Conservation (phyloP, 2,113 vertebrate species). For the Brienomyrus longianalis region DNA sequence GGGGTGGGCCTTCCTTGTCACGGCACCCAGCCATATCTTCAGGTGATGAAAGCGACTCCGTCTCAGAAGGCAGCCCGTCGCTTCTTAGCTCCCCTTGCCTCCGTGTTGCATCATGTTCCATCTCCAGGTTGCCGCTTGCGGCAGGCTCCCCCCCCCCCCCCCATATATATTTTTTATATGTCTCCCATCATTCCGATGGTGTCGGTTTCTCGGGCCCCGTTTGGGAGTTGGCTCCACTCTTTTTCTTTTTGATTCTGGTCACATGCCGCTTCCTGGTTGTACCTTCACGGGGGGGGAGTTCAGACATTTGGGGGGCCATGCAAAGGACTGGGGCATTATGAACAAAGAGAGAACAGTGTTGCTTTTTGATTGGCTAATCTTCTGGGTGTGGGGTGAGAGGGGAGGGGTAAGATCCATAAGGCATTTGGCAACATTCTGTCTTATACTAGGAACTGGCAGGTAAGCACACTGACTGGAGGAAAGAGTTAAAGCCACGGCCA, state of each 20-base stretch:
- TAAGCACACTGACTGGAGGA: no score
- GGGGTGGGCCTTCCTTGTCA: neutral
- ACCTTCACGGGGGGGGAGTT: neutral
- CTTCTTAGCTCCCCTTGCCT: neutral
- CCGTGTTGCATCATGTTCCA: conserved; percentile 1
- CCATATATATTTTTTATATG: neutral
- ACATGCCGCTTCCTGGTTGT: neutral
- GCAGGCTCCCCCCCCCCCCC: neutral
- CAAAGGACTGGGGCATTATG: neutral
- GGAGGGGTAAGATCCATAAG: neutral
- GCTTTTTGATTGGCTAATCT: neutral
- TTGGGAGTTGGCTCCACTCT: no score
- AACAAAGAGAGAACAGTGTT: neutral
- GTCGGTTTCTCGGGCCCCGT: neutral
- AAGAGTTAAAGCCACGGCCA: conserved; percentile 19
- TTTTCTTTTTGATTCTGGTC: neutral
- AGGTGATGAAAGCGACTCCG: neutral
- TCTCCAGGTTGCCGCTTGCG: neutral
- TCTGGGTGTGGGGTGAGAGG: neutral
- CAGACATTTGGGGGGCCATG: neutral
- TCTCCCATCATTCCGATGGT: neutral
- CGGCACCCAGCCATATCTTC: neutral
- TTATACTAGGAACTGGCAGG: no score
- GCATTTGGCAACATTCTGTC: neutral
- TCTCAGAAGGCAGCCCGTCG: neutral